Conservation (phyloP, 2,888 invertebrate genomes). For the Belgica antarctica region DNA sequence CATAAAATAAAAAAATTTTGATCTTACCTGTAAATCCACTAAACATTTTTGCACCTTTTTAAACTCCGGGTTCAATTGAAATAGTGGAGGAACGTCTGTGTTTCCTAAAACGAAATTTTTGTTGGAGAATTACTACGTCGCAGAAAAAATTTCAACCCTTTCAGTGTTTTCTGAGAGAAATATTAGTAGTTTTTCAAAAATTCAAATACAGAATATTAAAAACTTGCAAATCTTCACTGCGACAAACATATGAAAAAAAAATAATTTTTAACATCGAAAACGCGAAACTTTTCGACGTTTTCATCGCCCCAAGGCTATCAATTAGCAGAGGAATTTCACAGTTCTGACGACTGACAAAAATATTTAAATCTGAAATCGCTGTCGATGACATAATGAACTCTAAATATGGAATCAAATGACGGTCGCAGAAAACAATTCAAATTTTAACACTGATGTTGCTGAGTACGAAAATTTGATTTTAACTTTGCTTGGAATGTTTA, state of each 20-base stretch:
- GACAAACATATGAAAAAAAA: neutral
- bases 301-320: neutral
- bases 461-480: no score
- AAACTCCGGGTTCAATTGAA: neutral
- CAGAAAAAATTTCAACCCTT: neutral
- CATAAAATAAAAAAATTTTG: neutral
- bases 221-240: neutral
- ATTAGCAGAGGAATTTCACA: neutral
- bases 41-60: slow-evolving; percentile 28
- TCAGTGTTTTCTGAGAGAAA: neutral
- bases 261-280: neutral
- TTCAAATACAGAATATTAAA: no score
- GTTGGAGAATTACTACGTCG: neutral
- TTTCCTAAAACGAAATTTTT: slow-evolving; percentile 2
- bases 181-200: no score
- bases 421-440: neutral
- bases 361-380: neutral
- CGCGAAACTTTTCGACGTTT: neutral
- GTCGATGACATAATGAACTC: slow-evolving; percentile 3
- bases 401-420: neutral
- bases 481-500: no score
- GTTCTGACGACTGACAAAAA: no score
- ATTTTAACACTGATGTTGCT: no score
- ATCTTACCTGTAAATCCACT: slow-evolving; percentile 41
- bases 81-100: neutral